Evolutionary conservation across 23 tunicate genomes (phyloP).

Genomic region (Aplidium turbinatum): DNA sequence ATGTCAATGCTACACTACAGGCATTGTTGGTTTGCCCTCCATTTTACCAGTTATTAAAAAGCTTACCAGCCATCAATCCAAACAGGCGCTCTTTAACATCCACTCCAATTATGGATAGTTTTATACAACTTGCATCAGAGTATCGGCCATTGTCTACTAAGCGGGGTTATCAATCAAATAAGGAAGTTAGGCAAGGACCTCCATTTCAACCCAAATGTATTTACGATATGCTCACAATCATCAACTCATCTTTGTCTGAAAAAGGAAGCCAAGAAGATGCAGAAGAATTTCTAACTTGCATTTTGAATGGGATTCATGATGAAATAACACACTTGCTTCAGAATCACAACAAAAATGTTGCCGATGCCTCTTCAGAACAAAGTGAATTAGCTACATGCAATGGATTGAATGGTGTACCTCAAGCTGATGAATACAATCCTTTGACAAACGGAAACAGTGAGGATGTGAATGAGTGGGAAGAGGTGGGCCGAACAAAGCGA

Average conservation of each 20-base stretch:
- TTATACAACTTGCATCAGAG: conserved; percentile 72
- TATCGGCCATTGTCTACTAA: conserved; percentile 62
- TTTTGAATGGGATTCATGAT: conserved; percentile 84
- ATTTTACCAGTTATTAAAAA: conserved; percentile 69
- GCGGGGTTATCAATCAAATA: conserved; percentile 22
- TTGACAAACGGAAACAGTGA: conserved; percentile 13
- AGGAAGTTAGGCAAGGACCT: conserved; percentile 55
- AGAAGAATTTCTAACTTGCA: conserved; percentile 85
- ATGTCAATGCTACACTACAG: conserved; percentile 84
- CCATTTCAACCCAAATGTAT: conserved; percentile 71
- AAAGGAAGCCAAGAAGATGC: conserved; percentile 85
- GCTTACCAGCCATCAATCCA: conserved; percentile 7
- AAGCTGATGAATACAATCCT: conserved; percentile 33
- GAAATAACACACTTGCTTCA: conserved; percentile 65
- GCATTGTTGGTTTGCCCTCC: conserved; percentile 82
- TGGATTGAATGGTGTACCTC: too few relatives aligned
- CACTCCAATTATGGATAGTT: conserved; percentile 87
- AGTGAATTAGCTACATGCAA: too few relatives aligned
- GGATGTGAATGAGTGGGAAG: conserved; percentile 65
- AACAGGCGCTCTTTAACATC: conserved; percentile 35
- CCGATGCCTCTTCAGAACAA: too few relatives aligned
- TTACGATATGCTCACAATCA: conserved; percentile 81
- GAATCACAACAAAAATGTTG: too few relatives aligned
- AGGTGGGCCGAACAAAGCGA: conserved; percentile 58
- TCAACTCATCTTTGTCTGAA: conserved; percentile 44